Evolutionary conservation across 2,797 vertebrate species (phyloP).

Genomic region (Gouania willdenowi): DNA sequence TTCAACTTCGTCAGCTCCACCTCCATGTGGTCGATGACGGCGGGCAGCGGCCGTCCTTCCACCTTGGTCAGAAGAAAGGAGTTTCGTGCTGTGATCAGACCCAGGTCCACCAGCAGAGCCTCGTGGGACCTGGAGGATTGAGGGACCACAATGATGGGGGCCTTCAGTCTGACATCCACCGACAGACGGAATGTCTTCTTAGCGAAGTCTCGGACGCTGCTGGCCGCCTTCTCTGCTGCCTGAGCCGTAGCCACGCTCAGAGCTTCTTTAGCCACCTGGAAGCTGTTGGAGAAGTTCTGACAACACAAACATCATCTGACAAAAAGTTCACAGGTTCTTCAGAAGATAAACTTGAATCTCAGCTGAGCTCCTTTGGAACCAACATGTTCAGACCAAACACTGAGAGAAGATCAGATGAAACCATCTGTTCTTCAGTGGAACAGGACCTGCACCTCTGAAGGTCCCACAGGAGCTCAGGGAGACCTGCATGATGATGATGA

Average conservation of each 20-base stretch:
- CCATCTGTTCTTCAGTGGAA: no score
- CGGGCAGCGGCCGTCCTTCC: conserved; percentile 77
- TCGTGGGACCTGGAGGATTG: conserved; percentile 84
- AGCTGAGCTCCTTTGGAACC: no score
- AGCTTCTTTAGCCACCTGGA: conserved; percentile 83
- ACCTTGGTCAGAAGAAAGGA: conserved; percentile 56
- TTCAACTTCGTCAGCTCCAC: conserved; percentile 87
- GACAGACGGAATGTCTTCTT: conserved; percentile 88
- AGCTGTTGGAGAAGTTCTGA: conserved; percentile 63
- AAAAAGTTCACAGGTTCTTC: no score
- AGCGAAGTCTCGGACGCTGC: conserved; percentile 87
- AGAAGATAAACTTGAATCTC: no score
- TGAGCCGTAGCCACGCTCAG: conserved; percentile 86
- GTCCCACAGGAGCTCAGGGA: no score
- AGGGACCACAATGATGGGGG: conserved; percentile 89
- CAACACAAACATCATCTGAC: no score
- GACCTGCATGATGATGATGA: no score
- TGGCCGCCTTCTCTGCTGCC: conserved; percentile 91
- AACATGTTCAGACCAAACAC: no score
- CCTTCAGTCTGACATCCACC: conserved; percentile 85
- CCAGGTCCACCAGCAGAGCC: conserved; percentile 88
- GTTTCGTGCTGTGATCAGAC: conserved; percentile 85
- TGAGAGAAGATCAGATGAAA: no score
- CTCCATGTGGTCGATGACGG: conserved; percentile 84
- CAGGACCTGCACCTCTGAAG: no score